A percentile compares a stretch with the other conserved stretches of the same genome.
Evolutionary conservation across 1,140 invertebrate genomes (phyloP).

Genomic region (Apis florea): DNA sequence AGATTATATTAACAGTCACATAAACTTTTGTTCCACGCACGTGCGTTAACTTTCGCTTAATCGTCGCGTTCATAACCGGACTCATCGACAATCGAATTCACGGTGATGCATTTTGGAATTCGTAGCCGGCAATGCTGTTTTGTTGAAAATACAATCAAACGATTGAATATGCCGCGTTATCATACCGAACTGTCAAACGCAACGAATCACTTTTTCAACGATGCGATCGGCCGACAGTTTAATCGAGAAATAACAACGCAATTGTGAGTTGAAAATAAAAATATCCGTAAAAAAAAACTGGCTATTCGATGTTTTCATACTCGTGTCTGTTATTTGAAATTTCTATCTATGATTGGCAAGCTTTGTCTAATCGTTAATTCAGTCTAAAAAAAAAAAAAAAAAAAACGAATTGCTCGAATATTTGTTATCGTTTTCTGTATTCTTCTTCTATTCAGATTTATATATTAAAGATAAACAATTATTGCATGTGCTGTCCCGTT

Average conservation of each 20-base stretch:
- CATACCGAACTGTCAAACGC: not conserved
- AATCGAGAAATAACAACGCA: slow-evolving; percentile 14
- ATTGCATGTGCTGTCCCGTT: no score
- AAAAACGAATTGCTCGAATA: not conserved
- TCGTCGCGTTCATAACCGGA: not conserved
- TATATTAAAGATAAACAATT: no score
- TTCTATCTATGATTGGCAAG: not conserved
- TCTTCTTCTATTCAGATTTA: not conserved
- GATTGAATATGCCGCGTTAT: not conserved
- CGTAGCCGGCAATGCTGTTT: not conserved
- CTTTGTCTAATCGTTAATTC: not conserved
- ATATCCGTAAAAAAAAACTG: slow-evolving; percentile 3
- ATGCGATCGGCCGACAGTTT: not conserved
- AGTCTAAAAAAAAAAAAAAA: not conserved
- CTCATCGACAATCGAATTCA: not conserved
- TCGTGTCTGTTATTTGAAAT: slow-evolving; percentile 1
- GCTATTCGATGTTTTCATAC: not conserved
- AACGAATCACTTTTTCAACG: slow-evolving; percentile 1
- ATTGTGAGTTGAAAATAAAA: not conserved
- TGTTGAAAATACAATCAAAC: not conserved
- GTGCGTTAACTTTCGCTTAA: not conserved
- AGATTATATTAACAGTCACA: not conserved
- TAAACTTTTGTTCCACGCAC: not conserved
- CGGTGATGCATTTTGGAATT: not conserved
- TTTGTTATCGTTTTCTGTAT: not conserved